These are phyloP conservation scores for Sebastiscus albofasciatus DNA, from an alignment of 2,797 vertebrate species.

Conservation along the genomic window DNA sequence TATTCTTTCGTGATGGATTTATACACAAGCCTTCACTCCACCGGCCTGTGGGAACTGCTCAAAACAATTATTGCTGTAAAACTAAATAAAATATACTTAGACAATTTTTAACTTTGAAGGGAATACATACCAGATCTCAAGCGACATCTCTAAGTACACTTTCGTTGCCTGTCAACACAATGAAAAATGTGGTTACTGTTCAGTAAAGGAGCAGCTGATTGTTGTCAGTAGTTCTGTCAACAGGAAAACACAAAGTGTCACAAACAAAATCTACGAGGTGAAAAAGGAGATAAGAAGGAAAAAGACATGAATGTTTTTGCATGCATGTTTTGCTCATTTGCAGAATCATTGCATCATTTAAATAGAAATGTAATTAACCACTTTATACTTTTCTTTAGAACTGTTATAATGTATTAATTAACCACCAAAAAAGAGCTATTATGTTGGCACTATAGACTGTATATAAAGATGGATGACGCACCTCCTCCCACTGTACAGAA, in stretches of 20 bases:
- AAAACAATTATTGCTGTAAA: background rate
- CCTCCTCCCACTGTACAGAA: no score
- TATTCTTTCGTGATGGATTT: background rate
- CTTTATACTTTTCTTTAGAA: background rate
- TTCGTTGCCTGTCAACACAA: slow-evolving; percentile 90
- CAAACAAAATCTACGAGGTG: background rate
- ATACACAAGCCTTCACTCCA: background rate
- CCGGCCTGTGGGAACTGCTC: background rate
- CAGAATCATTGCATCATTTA: background rate
- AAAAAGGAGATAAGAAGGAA: background rate
- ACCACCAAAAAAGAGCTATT: background rate
- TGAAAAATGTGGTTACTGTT: slow-evolving; percentile 47
- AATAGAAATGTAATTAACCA: background rate
- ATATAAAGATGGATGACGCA: no score
- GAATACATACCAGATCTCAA: slow-evolving; percentile 94
- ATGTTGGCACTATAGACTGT: background rate
- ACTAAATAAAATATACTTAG: background rate
- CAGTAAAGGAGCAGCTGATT: background rate
- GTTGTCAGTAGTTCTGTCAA: background rate
- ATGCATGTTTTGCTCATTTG: background rate
- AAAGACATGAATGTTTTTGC: background rate
- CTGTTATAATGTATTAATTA: background rate
- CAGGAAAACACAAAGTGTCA: background rate
- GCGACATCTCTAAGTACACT: slow-evolving; percentile 89
- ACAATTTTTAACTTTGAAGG: background rate